Evolutionary conservation across 1,140 invertebrate genomes (phyloP), one percentile per base, ranked within the genome.

Genomic region (Reticulitermes speratus): DNA sequence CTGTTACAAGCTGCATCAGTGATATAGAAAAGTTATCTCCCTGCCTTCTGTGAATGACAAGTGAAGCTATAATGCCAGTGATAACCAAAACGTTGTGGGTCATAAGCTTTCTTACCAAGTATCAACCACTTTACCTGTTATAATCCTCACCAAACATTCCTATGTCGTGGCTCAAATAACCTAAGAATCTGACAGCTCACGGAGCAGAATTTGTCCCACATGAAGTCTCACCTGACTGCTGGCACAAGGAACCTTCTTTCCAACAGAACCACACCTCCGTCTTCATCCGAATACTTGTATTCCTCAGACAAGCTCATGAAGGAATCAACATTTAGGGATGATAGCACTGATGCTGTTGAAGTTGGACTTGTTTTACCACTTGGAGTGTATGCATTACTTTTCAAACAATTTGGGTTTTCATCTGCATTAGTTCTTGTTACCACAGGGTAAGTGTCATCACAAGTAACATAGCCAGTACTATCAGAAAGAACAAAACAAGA

Each of bases 241-340:
- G 92, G 90, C n/a, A 93, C 91, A 16, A 93, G 91, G 69, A 94
- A 89, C 88, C 94, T 92, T 83, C 93, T 94, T 90, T 96, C 96
- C 88, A 95, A 93, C 44, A 97, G 92, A 81, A 93, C 92, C 2
- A 96, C 90, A 81, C 94, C 94, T 88, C 96, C 93, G 85, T 96
- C 94, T 86, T 91, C 90, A 90, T 96, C 95, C 82, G 94, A 93
- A 89, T 96, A 96, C 84, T 94, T 95, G 88, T 96, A 96, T 86
- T 96, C 94, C 89, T 96, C 96, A 32, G 95, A 86, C 19, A 86
- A 25, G 9, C 44, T 82, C n/a, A 59, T 52, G 2, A 25, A 85
- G 2, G 84, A 55, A 14, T 85, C 52, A n/a, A 14, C 0, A 9
- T 38, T 83, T 16, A 5, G 14, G 52, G 52, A 55, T 21, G 52